Evolutionary conservation across 1,140 invertebrate species (phyloP).

Genomic region (Pseudachorutes palmiensis): DNA sequence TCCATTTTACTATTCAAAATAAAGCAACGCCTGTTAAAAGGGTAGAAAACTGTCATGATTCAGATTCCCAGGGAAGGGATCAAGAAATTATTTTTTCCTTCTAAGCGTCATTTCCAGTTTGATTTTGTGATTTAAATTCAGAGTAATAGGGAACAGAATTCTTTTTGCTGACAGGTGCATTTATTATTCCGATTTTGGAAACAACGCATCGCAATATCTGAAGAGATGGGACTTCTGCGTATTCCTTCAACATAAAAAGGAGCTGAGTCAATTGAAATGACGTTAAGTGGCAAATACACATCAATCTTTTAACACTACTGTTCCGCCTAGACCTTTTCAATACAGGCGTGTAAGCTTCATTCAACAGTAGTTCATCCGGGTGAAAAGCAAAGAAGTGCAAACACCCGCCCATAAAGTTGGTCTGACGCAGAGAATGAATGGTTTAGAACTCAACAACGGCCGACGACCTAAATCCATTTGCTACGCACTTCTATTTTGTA

Average conservation of each 20-base stretch:
- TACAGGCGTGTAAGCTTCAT: background rate
- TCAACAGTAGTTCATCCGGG: background rate
- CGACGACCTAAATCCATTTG: background rate
- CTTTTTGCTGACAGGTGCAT: too few species aligned
- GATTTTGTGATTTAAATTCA: too few species aligned
- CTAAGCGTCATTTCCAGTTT: too few species aligned
- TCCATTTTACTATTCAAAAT: too few species aligned
- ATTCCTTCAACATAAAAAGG: background rate
- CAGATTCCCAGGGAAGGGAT: too few species aligned
- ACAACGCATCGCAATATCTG: too few species aligned
- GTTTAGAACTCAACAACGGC: background rate
- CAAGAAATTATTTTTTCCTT: too few species aligned
- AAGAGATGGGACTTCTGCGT: background rate
- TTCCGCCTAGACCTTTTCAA: conserved; percentile 1
- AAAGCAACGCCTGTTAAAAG: too few species aligned
- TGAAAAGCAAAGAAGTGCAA: background rate
- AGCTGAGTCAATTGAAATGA: conserved; percentile 30
- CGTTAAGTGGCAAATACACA: conserved; percentile 34
- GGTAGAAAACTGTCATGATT: too few species aligned
- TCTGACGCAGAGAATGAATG: background rate
- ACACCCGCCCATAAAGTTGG: background rate
- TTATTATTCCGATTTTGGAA: too few species aligned
- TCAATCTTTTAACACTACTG: conserved; percentile 21
- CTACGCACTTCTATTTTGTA: background rate
- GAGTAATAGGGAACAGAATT: too few species aligned